phyloP scores from a whole-genome alignment of 2,888 invertebrate species.

The Sphaeridia pumilis region DNA sequence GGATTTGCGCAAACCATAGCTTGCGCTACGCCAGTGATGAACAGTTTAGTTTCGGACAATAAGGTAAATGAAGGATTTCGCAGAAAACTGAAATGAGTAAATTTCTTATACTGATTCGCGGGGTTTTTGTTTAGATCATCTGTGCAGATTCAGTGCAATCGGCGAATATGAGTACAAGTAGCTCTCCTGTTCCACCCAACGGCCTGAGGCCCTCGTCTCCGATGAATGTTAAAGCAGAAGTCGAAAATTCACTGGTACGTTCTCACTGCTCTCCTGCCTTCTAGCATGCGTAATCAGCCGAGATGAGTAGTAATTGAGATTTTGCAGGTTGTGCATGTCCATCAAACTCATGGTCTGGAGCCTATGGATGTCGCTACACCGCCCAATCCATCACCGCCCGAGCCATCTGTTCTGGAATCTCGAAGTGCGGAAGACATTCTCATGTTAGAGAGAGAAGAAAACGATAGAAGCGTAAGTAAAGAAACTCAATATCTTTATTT shows the following conservation, averaged over 20 bases:
- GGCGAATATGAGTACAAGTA: constrained; percentile 1
- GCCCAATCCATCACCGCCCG: constrained; percentile 49
- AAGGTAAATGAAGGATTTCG: too few relatives aligned
- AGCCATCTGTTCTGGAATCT: constrained; percentile 25
- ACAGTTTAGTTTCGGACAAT: constrained; percentile 33
- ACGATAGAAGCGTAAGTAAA: constrained; percentile 21
- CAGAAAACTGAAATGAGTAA: too few relatives aligned
- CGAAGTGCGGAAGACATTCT: constrained; percentile 29
- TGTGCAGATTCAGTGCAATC: constrained; percentile 14
- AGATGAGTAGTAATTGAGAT: too few relatives aligned
- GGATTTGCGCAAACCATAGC: constrained; percentile 6
- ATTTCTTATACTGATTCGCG: too few relatives aligned
- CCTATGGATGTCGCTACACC: constrained; percentile 58
- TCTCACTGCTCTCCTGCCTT: too few relatives aligned
- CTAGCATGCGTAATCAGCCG: too few relatives aligned
- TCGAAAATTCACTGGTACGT: background rate
- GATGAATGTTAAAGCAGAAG: background rate
- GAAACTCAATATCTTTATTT: too few relatives aligned
- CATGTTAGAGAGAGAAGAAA: constrained; percentile 29
- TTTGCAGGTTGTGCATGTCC: too few relatives aligned
- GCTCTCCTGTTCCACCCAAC: constrained; percentile 2
- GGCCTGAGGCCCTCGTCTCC: background rate
- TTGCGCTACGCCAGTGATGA: constrained; percentile 30
- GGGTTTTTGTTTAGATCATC: constrained; percentile 12
- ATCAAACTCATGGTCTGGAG: constrained; percentile 44